A percentile compares a stretch with the other conserved stretches of the same genome.
Conservation (phyloP, 2,888 invertebrate species). For the Ophioninae sp. region DNA sequence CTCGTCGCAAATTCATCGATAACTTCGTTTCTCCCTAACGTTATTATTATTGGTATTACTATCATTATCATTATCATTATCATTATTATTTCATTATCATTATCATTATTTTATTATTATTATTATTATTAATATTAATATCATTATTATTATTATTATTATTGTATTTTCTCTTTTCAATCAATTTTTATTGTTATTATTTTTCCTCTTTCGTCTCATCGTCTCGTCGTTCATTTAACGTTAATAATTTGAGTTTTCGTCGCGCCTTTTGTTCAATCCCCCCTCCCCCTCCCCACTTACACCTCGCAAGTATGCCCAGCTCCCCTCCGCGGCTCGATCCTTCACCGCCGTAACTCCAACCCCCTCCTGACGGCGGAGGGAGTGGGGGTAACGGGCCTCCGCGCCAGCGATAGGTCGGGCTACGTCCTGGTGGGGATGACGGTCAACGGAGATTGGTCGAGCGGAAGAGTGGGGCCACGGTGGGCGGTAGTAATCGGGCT, state of each 20-base stretch:
- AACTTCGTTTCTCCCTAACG: constrained; percentile 48
- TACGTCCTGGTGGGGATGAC: constrained; percentile 1
- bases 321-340: neutral
- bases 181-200: constrained; percentile 59
- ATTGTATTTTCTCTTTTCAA: constrained; percentile 50
- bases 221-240: constrained; percentile 53
- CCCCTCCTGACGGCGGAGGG: neutral
- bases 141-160: constrained; percentile 57
- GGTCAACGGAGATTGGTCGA: neutral
- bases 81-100: too few species aligned
- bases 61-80: too few species aligned
- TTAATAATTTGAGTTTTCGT: constrained; percentile 53
- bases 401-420: constrained; percentile 5
- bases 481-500: neutral
- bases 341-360: neutral
- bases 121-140: constrained; percentile 57
- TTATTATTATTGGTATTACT: constrained; percentile 59
- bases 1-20: constrained; percentile 42
- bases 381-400: neutral
- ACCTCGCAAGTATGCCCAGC: too few species aligned
- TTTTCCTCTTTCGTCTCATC: constrained; percentile 50
- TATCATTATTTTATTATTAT: too few species aligned
- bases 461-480: neutral
- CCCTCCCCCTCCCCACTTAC: constrained; percentile 10
- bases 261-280: constrained; percentile 32